Evolutionary conservation across 1,140 invertebrate genomes (phyloP), one percentile per base, ranked within the genome.

Genomic region (Radopholus similis): DNA sequence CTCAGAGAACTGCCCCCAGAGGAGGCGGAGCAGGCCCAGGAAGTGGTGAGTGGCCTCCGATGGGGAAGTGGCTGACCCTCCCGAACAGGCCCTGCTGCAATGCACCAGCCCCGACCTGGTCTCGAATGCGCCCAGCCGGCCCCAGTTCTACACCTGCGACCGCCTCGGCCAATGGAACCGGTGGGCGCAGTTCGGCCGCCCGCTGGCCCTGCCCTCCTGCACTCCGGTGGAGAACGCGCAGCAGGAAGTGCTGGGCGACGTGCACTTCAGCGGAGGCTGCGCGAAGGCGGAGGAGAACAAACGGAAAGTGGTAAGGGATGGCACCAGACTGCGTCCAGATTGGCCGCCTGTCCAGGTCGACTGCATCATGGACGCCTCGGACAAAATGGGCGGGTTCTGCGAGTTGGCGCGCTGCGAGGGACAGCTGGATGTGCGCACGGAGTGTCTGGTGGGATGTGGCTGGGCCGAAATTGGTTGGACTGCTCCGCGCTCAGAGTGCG

Each of bases 141-240:
- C 64, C 23, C 60, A 34, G 13, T 66, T 66, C 30, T 66, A 66
- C 64, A 66, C 37, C 11, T 66, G 64, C 53, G 64, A 66, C 64
- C 35, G 40, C 6, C 58, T 66, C 57, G 64, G 64, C 28, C 26
- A 51, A 40, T 66, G 64, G 64, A 57, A 66, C 51, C 55, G 55
- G 4, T 66, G 34, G 28, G 18, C 60, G 21, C 30, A n/a, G 13
- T 35, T 38, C 64, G 64, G 60, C 4, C 30, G 38, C 1, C 40
- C 64, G 8, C 44, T 66, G 23, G 38, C 32, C 6, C n/a, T 66
- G 64, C 64, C 64, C 18, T 64, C 64, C 5, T 66, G 64, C 60
- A 66, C 35, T 23, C 64, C 64, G 6, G 64, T 57, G 8, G 44
- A 35, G 21, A 28, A 34, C 21, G 38, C 60, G 40, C n/a, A 62